These are phyloP conservation scores for Nymphalis c-album DNA, from an alignment of 2,888 invertebrate species.

Conservation along the genomic window DNA sequence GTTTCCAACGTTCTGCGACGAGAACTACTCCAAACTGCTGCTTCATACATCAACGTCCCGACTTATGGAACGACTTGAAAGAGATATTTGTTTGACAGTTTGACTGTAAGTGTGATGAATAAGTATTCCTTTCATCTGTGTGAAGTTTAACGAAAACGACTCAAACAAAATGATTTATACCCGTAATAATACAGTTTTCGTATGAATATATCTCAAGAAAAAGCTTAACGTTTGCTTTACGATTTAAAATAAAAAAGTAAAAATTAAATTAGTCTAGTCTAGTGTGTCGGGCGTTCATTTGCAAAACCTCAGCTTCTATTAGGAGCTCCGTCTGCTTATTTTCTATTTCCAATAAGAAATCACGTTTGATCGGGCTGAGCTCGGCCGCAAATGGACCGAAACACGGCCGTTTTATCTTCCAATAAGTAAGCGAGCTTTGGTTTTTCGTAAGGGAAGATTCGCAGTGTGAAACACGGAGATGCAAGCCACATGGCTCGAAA, in stretches of 20 bases:
- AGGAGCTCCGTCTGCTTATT: slow-evolving; percentile 50
- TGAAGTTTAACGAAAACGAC: slow-evolving; percentile 26
- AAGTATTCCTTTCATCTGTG: slow-evolving; percentile 36
- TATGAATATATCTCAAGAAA: background rate
- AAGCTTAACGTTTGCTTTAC: background rate
- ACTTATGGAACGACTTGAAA: slow-evolving; percentile 66
- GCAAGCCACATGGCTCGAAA: slow-evolving; percentile 71
- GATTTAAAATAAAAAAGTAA: background rate
- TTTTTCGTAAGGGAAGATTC: slow-evolving; percentile 54
- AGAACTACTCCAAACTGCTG: slow-evolving; percentile 40
- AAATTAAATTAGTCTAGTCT: slow-evolving; percentile 13
- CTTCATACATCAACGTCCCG: slow-evolving; percentile 69
- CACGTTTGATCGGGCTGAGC: slow-evolving; percentile 67
- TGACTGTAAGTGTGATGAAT: slow-evolving; percentile 45
- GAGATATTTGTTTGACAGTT: slow-evolving; percentile 64
- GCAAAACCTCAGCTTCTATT: slow-evolving; percentile 20
- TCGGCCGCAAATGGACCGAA: slow-evolving; percentile 76
- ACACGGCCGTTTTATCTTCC: slow-evolving; percentile 75
- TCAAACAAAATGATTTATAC: slow-evolving; percentile 12
- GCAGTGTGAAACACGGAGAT: slow-evolving; percentile 42
- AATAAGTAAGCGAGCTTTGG: slow-evolving; percentile 72
- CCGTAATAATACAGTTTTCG: background rate
- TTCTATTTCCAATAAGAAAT: slow-evolving; percentile 71
- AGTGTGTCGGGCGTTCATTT: slow-evolving; percentile 11
- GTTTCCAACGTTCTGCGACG: slow-evolving; percentile 47